A percentile compares a stretch with the other conserved stretches of the same genome.
Evolutionary conservation across 2,113 vertebrate genomes (phyloP).

Genomic region (Benitochromis conjunctus): DNA sequence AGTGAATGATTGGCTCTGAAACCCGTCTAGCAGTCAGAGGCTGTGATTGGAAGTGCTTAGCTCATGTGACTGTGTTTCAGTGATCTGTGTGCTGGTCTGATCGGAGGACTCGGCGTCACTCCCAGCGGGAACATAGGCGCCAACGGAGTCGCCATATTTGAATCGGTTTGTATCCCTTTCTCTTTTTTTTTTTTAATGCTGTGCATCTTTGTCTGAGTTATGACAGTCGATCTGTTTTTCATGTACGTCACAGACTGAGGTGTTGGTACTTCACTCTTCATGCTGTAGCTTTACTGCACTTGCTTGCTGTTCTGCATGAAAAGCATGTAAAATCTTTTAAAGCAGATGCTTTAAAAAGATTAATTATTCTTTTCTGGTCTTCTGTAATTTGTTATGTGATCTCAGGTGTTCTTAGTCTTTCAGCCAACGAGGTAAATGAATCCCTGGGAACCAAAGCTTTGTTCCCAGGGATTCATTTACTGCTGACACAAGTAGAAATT

Average conservation of each 20-base stretch:
- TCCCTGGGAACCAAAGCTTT: not conserved
- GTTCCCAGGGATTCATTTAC: not conserved
- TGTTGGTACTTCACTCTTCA: not conserved
- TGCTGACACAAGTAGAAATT: not conserved
- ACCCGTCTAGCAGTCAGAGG: not conserved
- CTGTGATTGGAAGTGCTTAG: not conserved
- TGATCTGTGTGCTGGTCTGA: constrained; percentile 92
- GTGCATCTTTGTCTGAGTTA: rapidly evolving
- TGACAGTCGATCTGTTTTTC: not conserved
- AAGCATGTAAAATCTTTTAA: not conserved
- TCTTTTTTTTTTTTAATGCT: not conserved
- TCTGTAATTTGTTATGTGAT: not conserved
- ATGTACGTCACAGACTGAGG: not conserved
- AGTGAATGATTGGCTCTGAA: not conserved
- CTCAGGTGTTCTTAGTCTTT: not conserved
- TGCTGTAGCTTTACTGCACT: not conserved
- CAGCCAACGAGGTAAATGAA: not conserved
- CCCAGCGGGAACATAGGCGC: constrained; percentile 96
- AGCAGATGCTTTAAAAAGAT: not conserved
- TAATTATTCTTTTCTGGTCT: not conserved
- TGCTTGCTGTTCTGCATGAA: not conserved
- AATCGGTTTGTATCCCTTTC: constrained; percentile 70
- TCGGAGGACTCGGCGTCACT: constrained; percentile 93
- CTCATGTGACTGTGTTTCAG: constrained; percentile 65
- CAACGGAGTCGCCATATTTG: constrained; percentile 93